Base-by-base conservation (phyloP, 2,888 invertebrate genomes). In the Phaedon cochleariae region DNA sequence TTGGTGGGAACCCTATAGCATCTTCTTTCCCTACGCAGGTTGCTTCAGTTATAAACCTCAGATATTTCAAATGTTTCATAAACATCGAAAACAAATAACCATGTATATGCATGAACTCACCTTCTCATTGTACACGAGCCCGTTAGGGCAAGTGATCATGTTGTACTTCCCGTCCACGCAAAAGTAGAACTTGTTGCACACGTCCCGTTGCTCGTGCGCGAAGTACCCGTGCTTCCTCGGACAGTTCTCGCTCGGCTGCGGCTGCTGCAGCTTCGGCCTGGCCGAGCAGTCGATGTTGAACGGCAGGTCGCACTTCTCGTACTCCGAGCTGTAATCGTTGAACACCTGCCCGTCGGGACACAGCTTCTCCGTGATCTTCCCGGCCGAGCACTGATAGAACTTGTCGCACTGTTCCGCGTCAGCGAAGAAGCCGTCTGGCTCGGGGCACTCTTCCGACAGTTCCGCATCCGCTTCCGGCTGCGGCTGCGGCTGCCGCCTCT, bases 321-420 rank as follows among this genome's bases (percentile, higher is more conserved):
- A 90, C 64, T 89, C 88, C 1, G 90, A 86, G 73, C 91, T 92
- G 83, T 90, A 94, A 83, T 94, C 95, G 75, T 95, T 94, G 85
- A 95, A 95, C 57, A 95, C 94, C 87, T 94, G 90, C 20, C 95
- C 95, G 80, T 96, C 95, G 0, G 94, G 92, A 73, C 95, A 96
- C 2, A 95, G 85, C 80, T 92, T 93, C 78, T 92, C 93, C 1
- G 88, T 91, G 60, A 90, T 88, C 73, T 86, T 87, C 21, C 93
- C 93, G 66, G 91, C 89, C 61, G 88, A 89, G 84, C 95, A 95
- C 68, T 90, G 90, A 82, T 94, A 91, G 80, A 94, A 95, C 83
- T 94, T 94, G 85, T 95, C 95, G 80, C 95, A 95, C 84, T 95
- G 94, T 76, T 92, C 90, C 12, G 90, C 89, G 79, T 94, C 94